Evolutionary conservation across 2,888 invertebrate species (phyloP), one percentile per base, ranked within the genome.

Genomic region (Hypercompe scribonia): DNA sequence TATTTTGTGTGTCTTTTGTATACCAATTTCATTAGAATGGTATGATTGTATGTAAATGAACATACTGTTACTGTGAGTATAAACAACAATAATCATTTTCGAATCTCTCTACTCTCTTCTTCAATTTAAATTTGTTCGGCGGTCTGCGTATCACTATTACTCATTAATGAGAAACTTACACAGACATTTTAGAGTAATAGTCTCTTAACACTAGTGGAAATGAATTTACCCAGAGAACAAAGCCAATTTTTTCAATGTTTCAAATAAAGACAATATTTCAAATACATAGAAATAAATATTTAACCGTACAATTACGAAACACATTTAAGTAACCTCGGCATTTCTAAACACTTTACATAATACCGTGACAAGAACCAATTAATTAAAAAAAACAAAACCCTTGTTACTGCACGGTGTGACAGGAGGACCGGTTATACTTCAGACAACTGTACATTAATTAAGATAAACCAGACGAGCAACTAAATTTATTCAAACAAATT

Each of bases 401-500:
- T 68, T 46, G 71, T 74, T 84, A 78, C 79, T 34, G 34, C 31
- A 21, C 74, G 79, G 79, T 84, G 80, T 84, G 75, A 82, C 75
- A 71, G 70, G 34, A 66, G 71, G 79, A 74, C 78, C 68, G 73
- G 76, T 76, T 76, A 65, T 71, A 70, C 72, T 77, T 78, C 72
- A 80, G 81, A 84, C 86, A 84, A 83, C 78, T 80, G 84, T 83
- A 82, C 86, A 84, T 86, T 90, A 89, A 91, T 90, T 87, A 89
- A 90, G 88, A 90, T 89, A 87, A 88, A 84, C 87, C 83, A 46
- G 46, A 33, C 21, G 24, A 77, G 74, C 68, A 82, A 85, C 83
- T 87, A 86, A 90, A 91, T 91, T 91, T 88, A 81, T 82, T 89
- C 84, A 84, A 88, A 86, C 85, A 87, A 90, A 90, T 89, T 87